phyloP scores from a whole-genome alignment of 2,113 vertebrate genomes.

The Leptobrachium ailaonicum region DNA sequence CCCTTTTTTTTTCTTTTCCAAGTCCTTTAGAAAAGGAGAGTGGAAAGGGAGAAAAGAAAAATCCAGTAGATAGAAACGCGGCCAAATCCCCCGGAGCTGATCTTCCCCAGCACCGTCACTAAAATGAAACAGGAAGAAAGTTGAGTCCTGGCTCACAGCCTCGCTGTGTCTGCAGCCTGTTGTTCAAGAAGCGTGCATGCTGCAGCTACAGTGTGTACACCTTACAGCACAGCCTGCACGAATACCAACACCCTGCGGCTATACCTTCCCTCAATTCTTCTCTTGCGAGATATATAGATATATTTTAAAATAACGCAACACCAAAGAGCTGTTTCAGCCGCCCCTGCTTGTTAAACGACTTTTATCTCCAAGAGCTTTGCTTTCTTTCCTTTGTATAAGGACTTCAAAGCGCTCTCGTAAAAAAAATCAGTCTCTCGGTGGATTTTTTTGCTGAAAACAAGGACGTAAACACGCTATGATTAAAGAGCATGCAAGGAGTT shows the following conservation, averaged over 20 bases:
- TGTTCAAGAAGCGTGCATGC: neutral
- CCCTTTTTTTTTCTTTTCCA: neutral
- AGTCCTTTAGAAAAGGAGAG: neutral
- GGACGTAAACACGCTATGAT: neutral
- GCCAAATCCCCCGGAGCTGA: conserved; percentile 52
- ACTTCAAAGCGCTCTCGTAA: no score
- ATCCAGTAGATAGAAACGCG: conserved; percentile 40
- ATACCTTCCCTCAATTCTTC: no score
- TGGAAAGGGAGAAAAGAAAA: conserved; percentile 4
- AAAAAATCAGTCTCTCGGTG: no score
- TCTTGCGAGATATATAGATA: no score
- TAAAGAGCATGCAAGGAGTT: neutral
- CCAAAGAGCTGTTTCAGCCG: no score
- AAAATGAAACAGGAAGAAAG: conserved; percentile 30
- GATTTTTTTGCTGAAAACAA: neutral
- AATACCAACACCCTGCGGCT: no score
- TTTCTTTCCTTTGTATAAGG: no score
- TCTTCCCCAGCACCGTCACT: conserved; percentile 48
- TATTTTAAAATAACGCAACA: no score
- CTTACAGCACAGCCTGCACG: neutral
- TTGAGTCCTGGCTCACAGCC: conserved; percentile 16
- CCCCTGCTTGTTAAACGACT: no score
- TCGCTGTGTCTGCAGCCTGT: conserved; percentile 9
- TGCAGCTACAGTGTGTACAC: neutral
- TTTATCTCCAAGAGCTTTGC: no score